Evolutionary conservation across 2,888 invertebrate genomes (phyloP).

Genomic region (Brachyopa scutellaris): DNA sequence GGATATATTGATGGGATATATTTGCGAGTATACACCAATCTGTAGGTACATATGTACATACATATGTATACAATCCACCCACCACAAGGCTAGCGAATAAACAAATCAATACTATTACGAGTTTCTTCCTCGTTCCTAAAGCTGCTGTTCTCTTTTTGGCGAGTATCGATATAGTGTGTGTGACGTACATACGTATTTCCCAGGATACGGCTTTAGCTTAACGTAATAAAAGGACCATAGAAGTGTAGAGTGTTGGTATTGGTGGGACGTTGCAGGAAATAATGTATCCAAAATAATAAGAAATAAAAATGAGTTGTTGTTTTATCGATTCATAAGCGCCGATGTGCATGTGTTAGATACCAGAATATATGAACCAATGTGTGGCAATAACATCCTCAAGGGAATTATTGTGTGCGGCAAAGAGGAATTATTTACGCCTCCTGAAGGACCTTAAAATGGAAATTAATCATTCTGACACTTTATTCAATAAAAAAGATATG

Average conservation of each 20-base stretch:
- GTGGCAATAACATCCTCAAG: constrained; percentile 13
- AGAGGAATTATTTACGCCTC: constrained; percentile 50
- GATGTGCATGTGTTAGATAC: constrained; percentile 18
- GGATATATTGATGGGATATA: constrained; percentile 53
- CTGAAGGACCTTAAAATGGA: constrained; percentile 37
- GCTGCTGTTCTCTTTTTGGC: not conserved
- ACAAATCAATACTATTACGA: constrained; percentile 39
- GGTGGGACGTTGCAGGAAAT: not conserved
- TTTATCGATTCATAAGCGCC: constrained; percentile 62
- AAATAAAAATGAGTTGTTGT: constrained; percentile 63
- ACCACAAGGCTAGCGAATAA: not conserved
- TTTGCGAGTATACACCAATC: not conserved
- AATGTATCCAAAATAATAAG: constrained; percentile 29
- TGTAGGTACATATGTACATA: no score
- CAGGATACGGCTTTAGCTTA: constrained; percentile 21
- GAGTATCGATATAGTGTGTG: not conserved
- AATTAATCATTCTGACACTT: constrained; percentile 58
- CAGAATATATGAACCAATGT: constrained; percentile 37
- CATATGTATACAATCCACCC: not conserved
- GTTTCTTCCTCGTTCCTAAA: not conserved
- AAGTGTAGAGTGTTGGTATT: not conserved
- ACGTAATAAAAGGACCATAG: not conserved
- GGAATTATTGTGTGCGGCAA: constrained; percentile 15
- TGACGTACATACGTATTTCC: constrained; percentile 5
- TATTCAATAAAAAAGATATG: constrained; percentile 7